Percentiles rank a stretch among this genome's conserved stretches.
These are phyloP conservation scores for Operophtera brumata DNA, from an alignment of 2,888 invertebrate genomes.

Conservation along the genomic window DNA sequence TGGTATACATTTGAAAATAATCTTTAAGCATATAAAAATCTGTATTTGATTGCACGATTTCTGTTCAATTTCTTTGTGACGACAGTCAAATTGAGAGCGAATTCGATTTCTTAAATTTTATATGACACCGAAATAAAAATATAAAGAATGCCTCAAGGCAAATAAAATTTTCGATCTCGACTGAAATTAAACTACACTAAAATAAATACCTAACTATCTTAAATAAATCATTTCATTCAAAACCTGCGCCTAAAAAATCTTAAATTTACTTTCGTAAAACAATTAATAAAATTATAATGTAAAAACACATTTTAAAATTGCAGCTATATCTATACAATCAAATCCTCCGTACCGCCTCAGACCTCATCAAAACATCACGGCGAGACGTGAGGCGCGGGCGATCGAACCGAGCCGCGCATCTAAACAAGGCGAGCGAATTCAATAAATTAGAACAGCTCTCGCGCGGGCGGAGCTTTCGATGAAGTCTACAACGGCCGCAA, in stretches of 20 bases:
- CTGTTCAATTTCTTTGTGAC: slow-evolving; percentile 48
- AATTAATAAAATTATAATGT: slow-evolving; percentile 81
- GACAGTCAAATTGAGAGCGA: slow-evolving; percentile 48
- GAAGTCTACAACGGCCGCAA: slow-evolving; percentile 79
- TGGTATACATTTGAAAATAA: slow-evolving; percentile 42
- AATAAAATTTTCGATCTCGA: slow-evolving; percentile 61
- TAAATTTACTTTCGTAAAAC: slow-evolving; percentile 76
- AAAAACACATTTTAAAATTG: slow-evolving; percentile 80
- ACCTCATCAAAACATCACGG: slow-evolving; percentile 78
- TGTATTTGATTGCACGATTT: slow-evolving; percentile 60
- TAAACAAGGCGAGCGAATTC: slow-evolving; percentile 56
- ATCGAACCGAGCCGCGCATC: slow-evolving; percentile 52
- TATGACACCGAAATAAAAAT: slow-evolving; percentile 69
- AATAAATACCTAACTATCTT: slow-evolving; percentile 81
- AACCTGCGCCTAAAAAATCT: slow-evolving; percentile 74
- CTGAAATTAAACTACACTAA: slow-evolving; percentile 76
- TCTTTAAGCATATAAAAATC: slow-evolving; percentile 46
- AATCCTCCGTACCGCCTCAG: slow-evolving; percentile 77
- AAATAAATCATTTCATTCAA: slow-evolving; percentile 78
- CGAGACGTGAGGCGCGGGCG: slow-evolving; percentile 54
- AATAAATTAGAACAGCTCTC: slow-evolving; percentile 41
- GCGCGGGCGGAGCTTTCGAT: slow-evolving; percentile 65
- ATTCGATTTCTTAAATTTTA: slow-evolving; percentile 54
- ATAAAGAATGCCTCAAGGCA: slow-evolving; percentile 57
- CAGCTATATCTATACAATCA: slow-evolving; percentile 77